Conservation (phyloP, 2,888 invertebrate species). For the Euzetes globulus region DNA sequence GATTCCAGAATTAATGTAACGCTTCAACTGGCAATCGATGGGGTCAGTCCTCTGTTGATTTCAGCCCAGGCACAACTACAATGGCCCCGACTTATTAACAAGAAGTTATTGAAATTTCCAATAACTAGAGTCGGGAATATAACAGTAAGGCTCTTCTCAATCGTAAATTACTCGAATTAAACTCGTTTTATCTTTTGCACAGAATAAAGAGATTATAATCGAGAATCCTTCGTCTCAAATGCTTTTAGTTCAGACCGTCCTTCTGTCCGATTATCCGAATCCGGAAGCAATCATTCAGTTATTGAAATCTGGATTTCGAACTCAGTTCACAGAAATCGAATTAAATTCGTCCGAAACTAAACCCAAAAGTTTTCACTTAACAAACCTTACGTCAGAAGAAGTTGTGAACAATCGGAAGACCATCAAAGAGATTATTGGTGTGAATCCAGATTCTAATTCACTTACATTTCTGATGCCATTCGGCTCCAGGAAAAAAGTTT, state of each 20-base stretch:
- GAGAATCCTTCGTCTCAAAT: slow-evolving; percentile 64
- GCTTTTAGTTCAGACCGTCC: slow-evolving; percentile 64
- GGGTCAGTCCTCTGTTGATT: slow-evolving; percentile 59
- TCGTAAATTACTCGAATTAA: background rate
- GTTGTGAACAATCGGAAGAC: slow-evolving; percentile 45
- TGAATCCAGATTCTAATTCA: slow-evolving; percentile 51
- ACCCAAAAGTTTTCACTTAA: slow-evolving; percentile 25
- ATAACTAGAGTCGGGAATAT: slow-evolving; percentile 66
- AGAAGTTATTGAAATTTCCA: slow-evolving; percentile 57
- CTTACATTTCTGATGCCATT: slow-evolving; percentile 57
- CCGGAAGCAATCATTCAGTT: slow-evolving; percentile 51
- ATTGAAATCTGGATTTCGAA: slow-evolving; percentile 37
- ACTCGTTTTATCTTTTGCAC: slow-evolving; percentile 40
- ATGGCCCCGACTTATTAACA: slow-evolving; percentile 57
- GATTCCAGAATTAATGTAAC: slow-evolving; percentile 60
- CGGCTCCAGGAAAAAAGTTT: slow-evolving; percentile 50
- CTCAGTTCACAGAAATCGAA: slow-evolving; percentile 33
- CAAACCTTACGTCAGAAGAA: slow-evolving; percentile 4
- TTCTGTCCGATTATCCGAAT: slow-evolving; percentile 62
- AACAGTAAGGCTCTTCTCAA: slow-evolving; percentile 47
- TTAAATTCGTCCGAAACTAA: slow-evolving; percentile 28
- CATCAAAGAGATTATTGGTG: slow-evolving; percentile 48
- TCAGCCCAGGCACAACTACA: slow-evolving; percentile 59
- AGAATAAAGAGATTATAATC: slow-evolving; percentile 58
- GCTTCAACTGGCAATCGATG: slow-evolving; percentile 66